Percentiles rank a stretch among this genome's conserved stretches.
Evolutionary conservation across 2,113 vertebrate genomes (phyloP).

Genomic region (Indri indri): DNA sequence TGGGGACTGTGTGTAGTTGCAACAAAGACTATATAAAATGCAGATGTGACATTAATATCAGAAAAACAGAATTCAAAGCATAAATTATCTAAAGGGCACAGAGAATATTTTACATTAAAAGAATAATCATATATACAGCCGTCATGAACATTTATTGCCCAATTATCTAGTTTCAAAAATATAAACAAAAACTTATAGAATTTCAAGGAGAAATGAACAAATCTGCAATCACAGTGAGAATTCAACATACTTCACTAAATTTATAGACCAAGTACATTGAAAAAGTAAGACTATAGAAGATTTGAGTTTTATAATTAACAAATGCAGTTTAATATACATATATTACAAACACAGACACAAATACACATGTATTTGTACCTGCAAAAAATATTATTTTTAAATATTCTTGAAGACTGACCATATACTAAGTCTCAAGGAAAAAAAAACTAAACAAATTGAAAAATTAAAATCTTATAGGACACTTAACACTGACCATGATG

Average conservation of each 20-base stretch:
- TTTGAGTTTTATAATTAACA: not conserved
- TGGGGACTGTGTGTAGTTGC: not conserved
- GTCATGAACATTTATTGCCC: not conserved
- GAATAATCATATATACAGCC: not conserved
- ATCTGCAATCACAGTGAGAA: not conserved
- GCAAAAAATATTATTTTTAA: not conserved
- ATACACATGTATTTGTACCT: not conserved
- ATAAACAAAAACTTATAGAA: not conserved
- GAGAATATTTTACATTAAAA: not conserved
- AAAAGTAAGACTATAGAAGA: not conserved
- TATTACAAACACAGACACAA: not conserved
- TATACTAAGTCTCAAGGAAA: not conserved
- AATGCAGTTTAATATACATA: not conserved
- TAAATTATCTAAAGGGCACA: not conserved
- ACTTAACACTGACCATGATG: not conserved
- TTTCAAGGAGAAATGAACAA: not conserved
- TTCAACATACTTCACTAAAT: not conserved
- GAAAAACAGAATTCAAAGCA: slow-evolving; percentile 6
- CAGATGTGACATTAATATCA: not conserved
- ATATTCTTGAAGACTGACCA: not conserved
- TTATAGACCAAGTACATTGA: not conserved
- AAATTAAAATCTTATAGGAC: not conserved
- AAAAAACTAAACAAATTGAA: not conserved
- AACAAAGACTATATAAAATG: not conserved
- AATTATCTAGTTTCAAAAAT: not conserved